Evolutionary conservation across 2,888 invertebrate species (phyloP), one percentile per base, ranked within the genome.

Genomic region (Agrochola macilenta): DNA sequence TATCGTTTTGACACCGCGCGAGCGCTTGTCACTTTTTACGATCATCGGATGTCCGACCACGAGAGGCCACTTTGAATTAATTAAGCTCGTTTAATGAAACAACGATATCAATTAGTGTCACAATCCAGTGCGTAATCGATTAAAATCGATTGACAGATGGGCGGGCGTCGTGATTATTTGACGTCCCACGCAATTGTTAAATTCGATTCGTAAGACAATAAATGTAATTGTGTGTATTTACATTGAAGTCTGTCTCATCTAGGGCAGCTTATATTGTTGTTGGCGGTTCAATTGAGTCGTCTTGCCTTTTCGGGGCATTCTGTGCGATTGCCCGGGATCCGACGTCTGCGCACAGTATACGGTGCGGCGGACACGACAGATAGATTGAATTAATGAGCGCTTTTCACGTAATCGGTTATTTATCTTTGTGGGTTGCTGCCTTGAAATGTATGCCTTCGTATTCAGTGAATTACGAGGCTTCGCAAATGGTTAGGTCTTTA

Each of bases 31-130:
- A 92, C 88, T 91, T 92, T 93, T 93, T 91, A 90, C 89, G 87
- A 88, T 84, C 88, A 85, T 89, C 90, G 90, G 89, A 92, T 82
- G 88, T 90, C 88, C 88, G 86, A 90, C 81, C 86, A 86, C 79
- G 79, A 76, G 84, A 78, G 85, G 86, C 87, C 91, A 91, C 92
- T 89, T 93, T 91, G 91, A 93, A 94, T 93, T 93, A 94, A 95
- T 95, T 94, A 93, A 91, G 89, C 89, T 83, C 89, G 88, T 93
- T 93, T 93, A 93, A 90, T 91, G 90, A 90, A 91, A 93, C 93
- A 91, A 92, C 89, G 87, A 87, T 90, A 93, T 94, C 94, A 91
- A 95, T 95, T 95, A 95, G 90, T 92, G 94, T 93, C 93, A 91
- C 90, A 90, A 91, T 92, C 90, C 90, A 91, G 88, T 89, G 86